Evolutionary conservation across 1,140 invertebrate genomes (phyloP).

Genomic region (Orius insidiosus): DNA sequence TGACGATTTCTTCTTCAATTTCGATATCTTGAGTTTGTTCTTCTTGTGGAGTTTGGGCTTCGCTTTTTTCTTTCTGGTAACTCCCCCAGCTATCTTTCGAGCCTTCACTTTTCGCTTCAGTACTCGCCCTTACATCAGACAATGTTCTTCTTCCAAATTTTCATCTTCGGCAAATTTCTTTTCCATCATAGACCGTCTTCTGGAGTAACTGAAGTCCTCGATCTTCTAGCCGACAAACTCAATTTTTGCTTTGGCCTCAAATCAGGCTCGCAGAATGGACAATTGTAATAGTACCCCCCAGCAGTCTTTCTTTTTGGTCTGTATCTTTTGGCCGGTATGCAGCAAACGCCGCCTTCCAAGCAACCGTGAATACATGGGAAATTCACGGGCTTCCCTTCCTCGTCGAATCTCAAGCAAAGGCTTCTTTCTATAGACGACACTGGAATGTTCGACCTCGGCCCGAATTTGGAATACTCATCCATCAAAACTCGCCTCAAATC

Average conservation of each 20-base stretch:
- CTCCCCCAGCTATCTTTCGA: not conserved
- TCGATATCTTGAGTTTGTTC: too few relatives aligned
- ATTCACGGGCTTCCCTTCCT: not conserved
- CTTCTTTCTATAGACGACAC: not conserved
- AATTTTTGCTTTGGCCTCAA: not conserved
- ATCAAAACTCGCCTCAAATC: not conserved
- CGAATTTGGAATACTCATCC: not conserved
- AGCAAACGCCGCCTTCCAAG: not conserved
- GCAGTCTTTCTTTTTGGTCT: not conserved
- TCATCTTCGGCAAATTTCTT: conserved; percentile 29
- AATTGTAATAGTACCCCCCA: not conserved
- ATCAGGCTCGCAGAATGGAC: not conserved
- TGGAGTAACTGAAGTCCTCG: not conserved
- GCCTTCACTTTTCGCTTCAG: not conserved
- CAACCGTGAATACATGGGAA: not conserved
- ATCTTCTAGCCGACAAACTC: not conserved
- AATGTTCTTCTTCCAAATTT: conserved; percentile 20
- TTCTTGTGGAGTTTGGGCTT: too few relatives aligned
- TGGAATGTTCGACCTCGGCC: not conserved
- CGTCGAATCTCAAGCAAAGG: not conserved
- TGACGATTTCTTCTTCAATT: too few relatives aligned
- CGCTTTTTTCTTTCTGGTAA: not conserved
- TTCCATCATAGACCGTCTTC: not conserved
- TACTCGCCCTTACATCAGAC: not conserved
- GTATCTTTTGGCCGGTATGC: not conserved